Evolutionary conservation across 1,140 invertebrate species (phyloP).

Genomic region (Neodiprion virginianus): DNA sequence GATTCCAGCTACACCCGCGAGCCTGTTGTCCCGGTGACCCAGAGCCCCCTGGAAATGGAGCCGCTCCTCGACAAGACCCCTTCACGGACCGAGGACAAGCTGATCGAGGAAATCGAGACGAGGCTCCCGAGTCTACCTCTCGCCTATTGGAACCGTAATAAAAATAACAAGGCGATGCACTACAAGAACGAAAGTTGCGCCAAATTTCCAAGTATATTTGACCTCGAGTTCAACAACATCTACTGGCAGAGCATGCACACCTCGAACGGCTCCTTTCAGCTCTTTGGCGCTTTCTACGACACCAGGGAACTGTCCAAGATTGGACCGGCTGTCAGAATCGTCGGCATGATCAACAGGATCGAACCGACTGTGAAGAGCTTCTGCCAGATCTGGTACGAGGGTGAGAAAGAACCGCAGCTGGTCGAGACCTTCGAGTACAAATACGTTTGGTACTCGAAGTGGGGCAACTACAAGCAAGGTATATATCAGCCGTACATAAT

Average conservation of each 20-base stretch:
- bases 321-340: slow-evolving; percentile 82
- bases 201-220: slow-evolving; percentile 83
- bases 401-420: slow-evolving; percentile 77
- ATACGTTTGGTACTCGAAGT: slow-evolving; percentile 93
- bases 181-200: slow-evolving; percentile 79
- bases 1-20: slow-evolving; percentile 45
- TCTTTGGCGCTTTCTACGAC: slow-evolving; percentile 91
- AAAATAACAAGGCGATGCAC: slow-evolving; percentile 70
- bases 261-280: slow-evolving; percentile 84
- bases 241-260: slow-evolving; percentile 87
- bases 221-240: slow-evolving; percentile 90
- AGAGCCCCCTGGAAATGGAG: slow-evolving; percentile 54
- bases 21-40: slow-evolving; percentile 38
- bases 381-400: slow-evolving; percentile 92
- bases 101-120: slow-evolving; percentile 78
- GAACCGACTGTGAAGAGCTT: slow-evolving; percentile 82
- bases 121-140: slow-evolving; percentile 81
- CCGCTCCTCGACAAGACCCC: slow-evolving; percentile 73
- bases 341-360: slow-evolving; percentile 90
- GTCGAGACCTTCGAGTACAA: slow-evolving; percentile 87
- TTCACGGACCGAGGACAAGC: slow-evolving; percentile 74
- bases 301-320: slow-evolving; percentile 76
- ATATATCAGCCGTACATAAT: slow-evolving; percentile 92
- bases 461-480: slow-evolving; percentile 93
- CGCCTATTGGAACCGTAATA: slow-evolving; percentile 82